Percentiles rank a stretch among this genome's conserved stretches.
Evolutionary conservation across 2,797 vertebrate species (phyloP).

Genomic region (Gymnocypris eckloni): DNA sequence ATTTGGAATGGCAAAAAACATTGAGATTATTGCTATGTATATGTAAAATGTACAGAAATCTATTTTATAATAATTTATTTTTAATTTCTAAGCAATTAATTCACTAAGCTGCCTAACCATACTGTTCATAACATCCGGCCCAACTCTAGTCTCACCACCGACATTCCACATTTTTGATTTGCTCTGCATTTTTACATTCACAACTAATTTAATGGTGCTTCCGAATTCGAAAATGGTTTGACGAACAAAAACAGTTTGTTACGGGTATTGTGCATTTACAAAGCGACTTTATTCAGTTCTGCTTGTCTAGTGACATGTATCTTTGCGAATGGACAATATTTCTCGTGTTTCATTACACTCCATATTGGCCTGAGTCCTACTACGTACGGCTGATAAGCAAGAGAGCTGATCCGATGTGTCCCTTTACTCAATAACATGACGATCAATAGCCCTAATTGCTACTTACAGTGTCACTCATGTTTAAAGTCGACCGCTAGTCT

Average conservation of each 20-base stretch:
- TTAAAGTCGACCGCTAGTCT: conserved; percentile 70
- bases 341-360: conserved; percentile 44
- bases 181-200: conserved; percentile 57
- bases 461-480: conserved; percentile 75
- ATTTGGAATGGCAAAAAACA: conserved; percentile 74
- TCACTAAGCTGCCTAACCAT: conserved; percentile 99
- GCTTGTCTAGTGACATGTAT: conserved; percentile 7
- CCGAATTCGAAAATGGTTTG: conserved; percentile 57
- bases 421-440: conserved; percentile 71
- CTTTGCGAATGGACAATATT: conserved; percentile 42
- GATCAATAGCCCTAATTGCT: conserved; percentile 81
- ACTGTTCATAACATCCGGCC: conserved; percentile 85
- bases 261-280: conserved; percentile 83
- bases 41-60: conserved; percentile 99
- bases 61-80: conserved; percentile 99
- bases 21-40: conserved; percentile 82
- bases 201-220: conserved; percentile 71
- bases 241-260: conserved; percentile 76
- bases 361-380: conserved; percentile 43
- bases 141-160: conserved; percentile 67
- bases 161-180: conserved; percentile 76
- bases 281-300: conserved; percentile 53
- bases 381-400: conserved; percentile 38
- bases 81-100: conserved; percentile 97
- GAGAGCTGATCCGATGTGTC: conserved; percentile 57